Base-by-base conservation (phyloP, 2,888 invertebrate genomes). In the Argyra leucocephala region DNA sequence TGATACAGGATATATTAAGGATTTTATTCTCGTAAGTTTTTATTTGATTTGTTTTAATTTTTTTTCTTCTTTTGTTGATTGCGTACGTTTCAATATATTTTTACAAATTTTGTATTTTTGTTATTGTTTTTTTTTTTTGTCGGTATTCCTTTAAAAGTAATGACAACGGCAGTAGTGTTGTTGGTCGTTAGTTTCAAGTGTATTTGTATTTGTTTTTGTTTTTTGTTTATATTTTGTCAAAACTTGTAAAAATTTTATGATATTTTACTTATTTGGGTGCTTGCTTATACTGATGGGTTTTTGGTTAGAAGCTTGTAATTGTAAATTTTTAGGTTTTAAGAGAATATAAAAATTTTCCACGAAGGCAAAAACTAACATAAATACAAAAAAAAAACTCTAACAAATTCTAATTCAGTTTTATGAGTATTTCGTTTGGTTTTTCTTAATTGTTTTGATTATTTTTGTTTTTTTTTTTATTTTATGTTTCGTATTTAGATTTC, bases 1-100 rank as follows among this genome's bases (percentile, higher is more conserved):
- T 90, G 71, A 80, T 88, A 31, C 87, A 87, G 69, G 88, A 89
- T 74, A 78, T 88, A 68, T 74, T 89, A 24, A 82, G 85, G 66
- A 80, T 85, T 23, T 75, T 89, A 69, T 86, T 89, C 70, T 83
- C 83, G 90, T 89, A 75, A 76, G 81, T 7, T 61, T 36, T 21
- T 22, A 37, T n/a, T 1, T 10, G 22, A 26, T 57, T 7, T 0
- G 59, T 31, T 61, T 57, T 31, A 3, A 15, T 26, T 21, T 62
- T 21, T 24, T 48, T 48, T 57, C 18, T 22, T 12, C 3, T 12
- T 37, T 15, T 37, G 26, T 26, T 26, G 26, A 6, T 26, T 4
- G 26, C 9, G 26, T 26, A 9, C 37, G 6, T 15, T 37, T 37
- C 12, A 9, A 5, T 26, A 26, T 7, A 6, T 37, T 12, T 37